Conservation (phyloP, 2,888 invertebrate species). For the Drosophila phalerata region DNA sequence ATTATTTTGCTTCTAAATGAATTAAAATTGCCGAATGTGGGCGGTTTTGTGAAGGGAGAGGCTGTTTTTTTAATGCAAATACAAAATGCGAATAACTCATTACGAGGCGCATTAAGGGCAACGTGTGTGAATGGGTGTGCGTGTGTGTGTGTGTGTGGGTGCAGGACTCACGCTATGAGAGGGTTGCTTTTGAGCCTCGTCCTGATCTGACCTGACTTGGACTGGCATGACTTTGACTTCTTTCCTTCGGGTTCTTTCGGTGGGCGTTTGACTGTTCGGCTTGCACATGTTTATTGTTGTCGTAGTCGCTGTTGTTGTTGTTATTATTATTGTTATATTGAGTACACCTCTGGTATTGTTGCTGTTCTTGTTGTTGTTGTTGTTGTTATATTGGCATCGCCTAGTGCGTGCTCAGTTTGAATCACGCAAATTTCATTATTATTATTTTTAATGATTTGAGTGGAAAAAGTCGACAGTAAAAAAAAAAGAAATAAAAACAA, state of each 20-base stretch:
- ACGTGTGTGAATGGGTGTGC: conserved; percentile 36
- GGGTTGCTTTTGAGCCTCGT: conserved; percentile 67
- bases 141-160: conserved; percentile 26
- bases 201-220: conserved; percentile 28
- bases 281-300: conserved; percentile 47
- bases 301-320: conserved; percentile 12
- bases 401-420: conserved; percentile 79
- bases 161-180: conserved; percentile 64
- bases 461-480: conserved; percentile 60
- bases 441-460: conserved; percentile 81
- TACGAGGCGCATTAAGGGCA: conserved; percentile 80
- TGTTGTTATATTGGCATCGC: conserved; percentile 70
- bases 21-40: conserved; percentile 75
- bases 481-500: conserved; percentile 16
- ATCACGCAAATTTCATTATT: conserved; percentile 81
- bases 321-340: conserved; percentile 63
- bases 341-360: conserved; percentile 62
- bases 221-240: conserved; percentile 72
- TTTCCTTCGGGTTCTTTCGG: conserved; percentile 51
- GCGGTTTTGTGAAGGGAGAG: conserved; percentile 52
- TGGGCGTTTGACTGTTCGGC: conserved; percentile 65
- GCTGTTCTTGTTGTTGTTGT: conserved; percentile 32
- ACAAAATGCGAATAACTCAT: conserved; percentile 81
- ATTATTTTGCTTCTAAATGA: conserved; percentile 77
- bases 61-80: conserved; percentile 72